Evolutionary conservation across 2,113 vertebrate species (phyloP).

Genomic region (Arothron firmamentum): DNA sequence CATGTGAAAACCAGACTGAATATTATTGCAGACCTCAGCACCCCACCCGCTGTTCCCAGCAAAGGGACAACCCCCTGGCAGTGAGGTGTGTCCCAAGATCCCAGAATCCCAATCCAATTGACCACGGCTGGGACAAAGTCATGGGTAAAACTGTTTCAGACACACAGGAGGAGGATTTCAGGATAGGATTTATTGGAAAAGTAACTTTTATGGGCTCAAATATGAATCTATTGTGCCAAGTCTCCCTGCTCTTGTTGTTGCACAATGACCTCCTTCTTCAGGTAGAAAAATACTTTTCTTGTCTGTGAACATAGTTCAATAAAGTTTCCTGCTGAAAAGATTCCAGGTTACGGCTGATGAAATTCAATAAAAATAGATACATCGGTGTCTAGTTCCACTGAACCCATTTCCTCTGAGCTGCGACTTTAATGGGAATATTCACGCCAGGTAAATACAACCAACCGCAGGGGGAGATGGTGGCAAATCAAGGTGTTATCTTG

Average conservation of each 20-base stretch:
- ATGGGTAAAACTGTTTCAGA: no score
- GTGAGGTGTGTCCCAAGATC: no score
- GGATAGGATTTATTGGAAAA: no score
- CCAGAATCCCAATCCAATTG: no score
- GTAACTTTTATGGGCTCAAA: neutral
- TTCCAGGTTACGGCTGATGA: neutral
- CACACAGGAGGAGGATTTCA: no score
- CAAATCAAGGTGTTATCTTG: constrained; percentile 53
- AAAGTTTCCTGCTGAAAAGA: constrained; percentile 8
- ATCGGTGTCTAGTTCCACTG: neutral
- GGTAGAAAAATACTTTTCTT: neutral
- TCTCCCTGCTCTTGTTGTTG: no score
- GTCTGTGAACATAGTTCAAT: neutral
- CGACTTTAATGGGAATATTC: constrained; percentile 26
- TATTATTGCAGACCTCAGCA: no score
- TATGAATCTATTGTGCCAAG: neutral
- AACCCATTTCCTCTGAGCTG: constrained; percentile 8
- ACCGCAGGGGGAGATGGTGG: constrained; percentile 34
- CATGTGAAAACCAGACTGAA: no score
- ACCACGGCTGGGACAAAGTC: no score
- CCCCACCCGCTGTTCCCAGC: no score
- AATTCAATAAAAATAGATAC: constrained; percentile 1
- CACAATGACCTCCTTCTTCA: neutral
- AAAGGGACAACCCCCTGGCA: no score
- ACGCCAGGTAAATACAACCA: constrained; percentile 41